Evolutionary conservation across 2,797 vertebrate genomes (phyloP).

Genomic region (Pseudochirops cupreus): DNA sequence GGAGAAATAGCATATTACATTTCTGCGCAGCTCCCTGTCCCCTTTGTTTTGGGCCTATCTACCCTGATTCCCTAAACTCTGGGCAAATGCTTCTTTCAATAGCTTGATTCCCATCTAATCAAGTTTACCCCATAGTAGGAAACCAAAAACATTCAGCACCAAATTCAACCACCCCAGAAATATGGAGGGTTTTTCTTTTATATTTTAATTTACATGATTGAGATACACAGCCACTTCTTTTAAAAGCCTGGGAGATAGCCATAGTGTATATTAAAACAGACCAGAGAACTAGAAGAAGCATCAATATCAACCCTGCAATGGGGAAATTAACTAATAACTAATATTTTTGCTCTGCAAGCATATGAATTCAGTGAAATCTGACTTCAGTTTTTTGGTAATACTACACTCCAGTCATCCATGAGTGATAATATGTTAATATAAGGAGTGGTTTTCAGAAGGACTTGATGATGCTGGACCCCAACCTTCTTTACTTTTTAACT

Average conservation of each 20-base stretch:
- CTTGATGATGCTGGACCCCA: not conserved
- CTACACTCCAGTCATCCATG: conserved; percentile 56
- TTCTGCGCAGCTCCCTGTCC: not conserved
- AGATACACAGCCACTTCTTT: not conserved
- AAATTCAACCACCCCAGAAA: conserved; percentile 20
- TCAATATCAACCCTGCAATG: conserved; percentile 44
- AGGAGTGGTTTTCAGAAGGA: conserved; percentile 42
- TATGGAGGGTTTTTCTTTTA: conserved; percentile 18
- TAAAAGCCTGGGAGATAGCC: not conserved
- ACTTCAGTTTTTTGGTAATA: conserved; percentile 44
- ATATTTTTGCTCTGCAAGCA: conserved; percentile 52
- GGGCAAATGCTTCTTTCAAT: not conserved
- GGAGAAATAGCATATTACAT: not conserved
- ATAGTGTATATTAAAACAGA: conserved; percentile 49
- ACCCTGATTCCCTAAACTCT: not conserved
- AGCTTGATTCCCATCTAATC: not conserved
- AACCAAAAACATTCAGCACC: not conserved
- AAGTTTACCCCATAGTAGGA: conserved; percentile 13
- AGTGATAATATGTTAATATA: conserved; percentile 23
- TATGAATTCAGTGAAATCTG: conserved; percentile 6
- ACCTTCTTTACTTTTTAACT: not conserved
- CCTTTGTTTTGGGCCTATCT: conserved; percentile 14
- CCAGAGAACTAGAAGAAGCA: conserved; percentile 29
- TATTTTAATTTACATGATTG: conserved; percentile 9
- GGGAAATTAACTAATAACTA: conserved; percentile 62